Conservation (phyloP, 1,140 invertebrate species). For the Saccostrea echinata region DNA sequence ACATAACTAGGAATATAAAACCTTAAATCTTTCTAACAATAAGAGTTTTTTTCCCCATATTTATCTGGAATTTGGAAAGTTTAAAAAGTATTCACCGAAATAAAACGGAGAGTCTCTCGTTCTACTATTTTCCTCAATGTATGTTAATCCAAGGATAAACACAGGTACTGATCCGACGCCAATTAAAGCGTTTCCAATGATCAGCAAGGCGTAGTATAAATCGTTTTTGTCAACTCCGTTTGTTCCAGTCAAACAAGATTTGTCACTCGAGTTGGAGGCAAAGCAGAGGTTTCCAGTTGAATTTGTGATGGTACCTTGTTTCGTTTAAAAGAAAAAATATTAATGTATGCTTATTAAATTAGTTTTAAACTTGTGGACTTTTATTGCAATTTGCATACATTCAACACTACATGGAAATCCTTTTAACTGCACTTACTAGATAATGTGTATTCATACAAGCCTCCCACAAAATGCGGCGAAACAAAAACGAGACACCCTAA, state of each 20-base stretch:
- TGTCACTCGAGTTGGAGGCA: neutral
- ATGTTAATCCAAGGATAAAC: slow-evolving; percentile 69
- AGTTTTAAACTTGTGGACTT: too few species aligned
- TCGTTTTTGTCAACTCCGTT: neutral
- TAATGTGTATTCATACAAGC: slow-evolving; percentile 58
- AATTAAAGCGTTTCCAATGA: slow-evolving; percentile 91
- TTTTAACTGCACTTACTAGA: slow-evolving; percentile 57
- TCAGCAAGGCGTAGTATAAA: slow-evolving; percentile 84
- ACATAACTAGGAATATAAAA: too few species aligned
- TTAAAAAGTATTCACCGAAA: slow-evolving; percentile 86
- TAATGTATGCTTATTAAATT: too few species aligned
- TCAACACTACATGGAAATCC: neutral
- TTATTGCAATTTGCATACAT: too few species aligned
- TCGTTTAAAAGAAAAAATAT: too few species aligned
- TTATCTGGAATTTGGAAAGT: too few species aligned
- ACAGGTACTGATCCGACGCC: slow-evolving; percentile 93
- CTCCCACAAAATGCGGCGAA: slow-evolving; percentile 90
- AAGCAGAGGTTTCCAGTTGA: neutral
- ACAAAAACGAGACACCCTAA: slow-evolving; percentile 92
- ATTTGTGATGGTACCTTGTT: neutral
- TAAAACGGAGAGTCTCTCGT: slow-evolving; percentile 71
- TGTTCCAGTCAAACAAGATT: neutral
- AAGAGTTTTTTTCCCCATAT: too few species aligned
- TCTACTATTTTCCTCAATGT: slow-evolving; percentile 72
- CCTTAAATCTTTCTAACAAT: too few species aligned